Base-by-base conservation (phyloP, 2,888 invertebrate species). In the Gasteruption jaculator region DNA sequence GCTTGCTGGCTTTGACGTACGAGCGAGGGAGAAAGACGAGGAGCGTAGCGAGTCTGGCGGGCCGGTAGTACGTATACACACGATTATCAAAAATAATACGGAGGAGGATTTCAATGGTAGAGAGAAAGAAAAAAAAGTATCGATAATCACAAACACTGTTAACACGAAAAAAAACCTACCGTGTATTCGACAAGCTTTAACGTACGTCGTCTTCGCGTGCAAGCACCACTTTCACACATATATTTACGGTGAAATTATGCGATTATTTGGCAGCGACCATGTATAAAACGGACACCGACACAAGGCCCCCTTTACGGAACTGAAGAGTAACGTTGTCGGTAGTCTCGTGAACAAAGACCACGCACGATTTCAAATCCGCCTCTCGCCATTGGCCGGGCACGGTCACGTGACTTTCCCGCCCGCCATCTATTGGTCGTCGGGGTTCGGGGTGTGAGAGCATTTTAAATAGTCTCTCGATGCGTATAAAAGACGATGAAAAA, bases 361-460 rank as follows among this genome's bases (percentile, higher is more conserved):
- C 66, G 68, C 67, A 68, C 66, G 67, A 71, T 70, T 72, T 72
- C 69, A 73, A 79, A 78, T 76, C 72, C 72, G 49, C 49, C 46
- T 31, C 50, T 57, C 63, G 43, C 68, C 67, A 79, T 78, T 79
- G 78, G 79, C 46, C 41, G 58, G 8, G 15, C 4, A 1, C 3
- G 45, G 58, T 76, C 79, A 79, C 78, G 79, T 79, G 79, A 73
- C 68, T 56, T 49, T 51, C 40, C 49, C 57, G 61, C 56, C 49
- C 36, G n/a, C 25, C 37, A 47, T 26, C 60, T 52, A 79, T 79
- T 79, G 77, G 79, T 27, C 25, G 29, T 14, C 32, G 31, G 25
- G 41, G 39, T 46, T 42, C 49, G 45, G 53, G 45, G 52, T 56
- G 55, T 52, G 55, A 57, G 50, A 46, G 53, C 50, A 50, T 57